A percentile compares a stretch with the other conserved stretches of the same genome.
Evolutionary conservation across 2,888 invertebrate genomes (phyloP).

Genomic region (Epinotia ramella): DNA sequence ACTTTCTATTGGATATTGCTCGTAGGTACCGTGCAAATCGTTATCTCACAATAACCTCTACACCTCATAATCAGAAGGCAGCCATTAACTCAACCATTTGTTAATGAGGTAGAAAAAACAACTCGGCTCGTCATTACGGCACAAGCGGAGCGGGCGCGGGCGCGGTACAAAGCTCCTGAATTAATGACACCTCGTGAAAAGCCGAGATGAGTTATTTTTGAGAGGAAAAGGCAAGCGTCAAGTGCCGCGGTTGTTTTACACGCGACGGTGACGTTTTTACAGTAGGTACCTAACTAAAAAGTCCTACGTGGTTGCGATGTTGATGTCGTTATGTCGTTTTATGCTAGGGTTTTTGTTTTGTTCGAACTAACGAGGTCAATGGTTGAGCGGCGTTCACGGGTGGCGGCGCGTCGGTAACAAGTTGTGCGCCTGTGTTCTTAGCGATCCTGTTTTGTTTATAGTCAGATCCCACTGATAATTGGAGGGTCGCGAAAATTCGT

Average conservation of each 20-base stretch:
- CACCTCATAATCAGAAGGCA: constrained; percentile 29
- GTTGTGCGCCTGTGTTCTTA: constrained; percentile 55
- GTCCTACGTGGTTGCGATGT: constrained; percentile 20
- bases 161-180: constrained; percentile 69
- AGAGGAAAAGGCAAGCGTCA: constrained; percentile 83
- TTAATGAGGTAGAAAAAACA: constrained; percentile 79
- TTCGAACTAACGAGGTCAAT: constrained; percentile 84
- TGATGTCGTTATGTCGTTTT: constrained; percentile 64
- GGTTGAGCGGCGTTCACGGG: constrained; percentile 67
- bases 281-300: constrained; percentile 15
- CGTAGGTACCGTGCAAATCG: neutral
- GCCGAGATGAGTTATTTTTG: constrained; percentile 84
- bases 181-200: constrained; percentile 83
- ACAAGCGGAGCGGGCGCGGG: constrained; percentile 59
- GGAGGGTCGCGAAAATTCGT: constrained; percentile 5
- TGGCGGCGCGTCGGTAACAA: constrained; percentile 65
- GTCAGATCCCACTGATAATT: constrained; percentile 34
- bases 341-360: constrained; percentile 72
- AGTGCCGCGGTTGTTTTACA: constrained; percentile 81
- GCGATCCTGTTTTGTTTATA: constrained; percentile 44
- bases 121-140: constrained; percentile 68
- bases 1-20: neutral
- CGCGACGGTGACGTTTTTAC: constrained; percentile 60
- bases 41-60: constrained; percentile 11
- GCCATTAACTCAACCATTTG: constrained; percentile 55